Percentiles rank a stretch among this genome's conserved stretches.
Evolutionary conservation across 2,888 invertebrate genomes (phyloP).

Genomic region (Acrocyrtus sp.): DNA sequence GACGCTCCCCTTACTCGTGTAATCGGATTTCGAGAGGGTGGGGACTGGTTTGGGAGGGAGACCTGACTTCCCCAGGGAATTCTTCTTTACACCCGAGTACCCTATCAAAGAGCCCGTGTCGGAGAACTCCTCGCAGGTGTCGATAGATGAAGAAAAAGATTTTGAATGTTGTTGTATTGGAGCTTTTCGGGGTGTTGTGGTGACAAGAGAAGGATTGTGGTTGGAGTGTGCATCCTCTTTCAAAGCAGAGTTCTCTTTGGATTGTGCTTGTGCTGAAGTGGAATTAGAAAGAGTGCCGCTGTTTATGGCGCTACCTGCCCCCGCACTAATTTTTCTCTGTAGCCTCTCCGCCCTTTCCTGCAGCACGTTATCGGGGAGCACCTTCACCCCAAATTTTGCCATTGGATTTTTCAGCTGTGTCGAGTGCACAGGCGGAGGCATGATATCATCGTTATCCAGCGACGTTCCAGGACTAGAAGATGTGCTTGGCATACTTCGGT

Average conservation of each 20-base stretch:
- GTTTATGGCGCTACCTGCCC: background rate
- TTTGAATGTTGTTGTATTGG: conserved; percentile 26
- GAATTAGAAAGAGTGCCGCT: background rate
- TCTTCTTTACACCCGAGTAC: conserved; percentile 15
- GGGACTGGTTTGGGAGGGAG: conserved; percentile 44
- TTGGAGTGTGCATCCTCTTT: conserved; percentile 21
- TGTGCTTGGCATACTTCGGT: background rate
- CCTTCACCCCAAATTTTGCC: conserved; percentile 61
- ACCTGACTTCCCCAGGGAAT: conserved; percentile 16
- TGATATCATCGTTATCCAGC: background rate
- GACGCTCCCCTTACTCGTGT: conserved; percentile 52
- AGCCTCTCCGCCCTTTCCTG: conserved; percentile 51
- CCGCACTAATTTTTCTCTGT: conserved; percentile 25
- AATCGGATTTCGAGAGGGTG: conserved; percentile 46
- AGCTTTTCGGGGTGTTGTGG: conserved; percentile 7
- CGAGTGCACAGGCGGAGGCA: conserved; percentile 24
- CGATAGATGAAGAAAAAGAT: conserved; percentile 21
- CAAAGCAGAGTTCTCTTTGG: conserved; percentile 2
- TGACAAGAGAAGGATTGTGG: background rate
- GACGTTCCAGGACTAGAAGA: background rate
- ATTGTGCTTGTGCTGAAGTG: conserved; percentile 17
- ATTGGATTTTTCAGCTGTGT: conserved; percentile 49
- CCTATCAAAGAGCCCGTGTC: conserved; percentile 37
- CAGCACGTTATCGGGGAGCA: conserved; percentile 61
- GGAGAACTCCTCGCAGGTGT: conserved; percentile 27